Evolutionary conservation across 2,113 vertebrate genomes (phyloP), one percentile per base, ranked within the genome.

Genomic region (Agapornis roseicollis): DNA sequence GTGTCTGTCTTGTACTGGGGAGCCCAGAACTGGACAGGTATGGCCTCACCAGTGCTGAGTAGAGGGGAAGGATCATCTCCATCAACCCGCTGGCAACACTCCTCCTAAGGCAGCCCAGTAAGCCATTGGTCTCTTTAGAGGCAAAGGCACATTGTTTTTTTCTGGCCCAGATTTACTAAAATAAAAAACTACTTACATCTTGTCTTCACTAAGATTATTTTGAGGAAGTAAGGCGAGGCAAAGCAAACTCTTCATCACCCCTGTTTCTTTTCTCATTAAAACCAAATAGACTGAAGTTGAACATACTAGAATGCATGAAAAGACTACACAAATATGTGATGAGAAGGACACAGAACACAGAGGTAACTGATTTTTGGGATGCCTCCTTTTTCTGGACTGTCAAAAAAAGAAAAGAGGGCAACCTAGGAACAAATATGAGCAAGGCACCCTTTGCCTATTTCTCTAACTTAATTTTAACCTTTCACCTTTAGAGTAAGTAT

Each of bases 11-110:
- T 41, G 9, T 53, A 35, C 25, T 19, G 39, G 17, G 22, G 17
- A 35, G n/a, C 44, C n/a, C 39, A 31, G 56, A 58, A 35, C 33
- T 16, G 22, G 22, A 58, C 74, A 68, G 20, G 3, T 27, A 17
- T 74, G 53, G n/a, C 76, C 76, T 72, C 44, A 65, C 24, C 44
- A 82, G 17, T 58, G 44, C 58, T 28, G 25, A 78, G 13, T 7
- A 71, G 49, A 58, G 13, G 28, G 19, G 20, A 56, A 82, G 23
- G 33, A 46, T 71, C 42, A 10, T 37, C 17, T n/a, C 37, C 19
- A 14, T 52, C 1, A 1, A 12, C n/a, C 12, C 31, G n/a, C 50
- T 17, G 37, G 12, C 28, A 60, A 33, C 10, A 2, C 1, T 47
- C 33, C 24, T 80, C 41, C 22, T 49, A 20, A 69, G 5, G 31